Evolutionary conservation across 2,113 vertebrate genomes (phyloP).

Genomic region (Myotis lucifugus): DNA sequence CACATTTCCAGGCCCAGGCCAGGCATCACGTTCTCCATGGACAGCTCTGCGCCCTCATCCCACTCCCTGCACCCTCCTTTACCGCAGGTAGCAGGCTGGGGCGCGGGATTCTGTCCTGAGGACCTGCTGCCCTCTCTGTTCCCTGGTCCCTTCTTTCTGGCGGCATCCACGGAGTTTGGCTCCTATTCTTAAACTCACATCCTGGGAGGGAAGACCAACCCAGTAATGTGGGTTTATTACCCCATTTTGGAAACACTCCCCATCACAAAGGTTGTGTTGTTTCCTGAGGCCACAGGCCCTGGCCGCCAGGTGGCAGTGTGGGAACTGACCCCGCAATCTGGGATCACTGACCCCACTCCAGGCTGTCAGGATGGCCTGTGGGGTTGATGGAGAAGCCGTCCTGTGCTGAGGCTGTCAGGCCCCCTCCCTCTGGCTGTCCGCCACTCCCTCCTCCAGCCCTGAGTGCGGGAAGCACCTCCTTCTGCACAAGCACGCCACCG

Average conservation of each 20-base stretch:
- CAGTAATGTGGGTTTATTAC: neutral
- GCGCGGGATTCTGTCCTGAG: fast-evolving
- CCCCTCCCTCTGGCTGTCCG: fast-evolving
- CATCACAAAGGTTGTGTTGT: neutral
- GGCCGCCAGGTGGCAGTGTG: neutral
- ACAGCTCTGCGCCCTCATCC: neutral
- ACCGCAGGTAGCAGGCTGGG: fast-evolving
- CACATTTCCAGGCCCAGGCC: neutral
- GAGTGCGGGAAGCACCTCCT: fast-evolving
- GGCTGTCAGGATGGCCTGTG: neutral
- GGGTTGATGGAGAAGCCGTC: fast-evolving
- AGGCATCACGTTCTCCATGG: fast-evolving
- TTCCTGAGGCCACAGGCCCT: neutral
- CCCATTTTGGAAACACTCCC: neutral
- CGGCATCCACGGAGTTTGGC: neutral
- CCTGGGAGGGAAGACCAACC: neutral
- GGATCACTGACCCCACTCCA: neutral
- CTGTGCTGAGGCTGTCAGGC: neutral
- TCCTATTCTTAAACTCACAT: neutral
- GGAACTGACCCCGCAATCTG: neutral
- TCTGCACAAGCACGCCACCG: fast-evolving
- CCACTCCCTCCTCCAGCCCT: neutral
- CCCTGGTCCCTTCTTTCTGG: fast-evolving
- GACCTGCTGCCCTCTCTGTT: neutral
- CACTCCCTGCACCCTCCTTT: fast-evolving